Percentiles rank a stretch among this genome's conserved stretches.
Conservation (phyloP, 2,113 vertebrate species). For the Dolichallabes microphthalmus region DNA sequence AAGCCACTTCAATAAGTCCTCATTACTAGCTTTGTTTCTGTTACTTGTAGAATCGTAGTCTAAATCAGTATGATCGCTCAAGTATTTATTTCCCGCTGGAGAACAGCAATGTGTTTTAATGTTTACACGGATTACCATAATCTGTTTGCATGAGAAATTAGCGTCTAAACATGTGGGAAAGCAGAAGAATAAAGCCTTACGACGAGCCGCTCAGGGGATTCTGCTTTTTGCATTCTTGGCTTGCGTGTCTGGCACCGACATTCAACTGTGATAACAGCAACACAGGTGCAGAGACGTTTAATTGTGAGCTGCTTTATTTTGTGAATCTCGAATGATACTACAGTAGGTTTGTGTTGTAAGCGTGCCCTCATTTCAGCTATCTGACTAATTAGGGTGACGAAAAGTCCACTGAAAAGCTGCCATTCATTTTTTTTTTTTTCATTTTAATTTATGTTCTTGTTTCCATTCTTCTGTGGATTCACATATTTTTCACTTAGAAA, state of each 20-base stretch:
- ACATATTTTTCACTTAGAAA: conserved; percentile 10
- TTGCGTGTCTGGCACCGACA: conserved; percentile 58
- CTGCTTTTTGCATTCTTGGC: conserved; percentile 64
- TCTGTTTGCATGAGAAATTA: conserved; percentile 80
- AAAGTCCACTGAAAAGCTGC: conserved; percentile 49
- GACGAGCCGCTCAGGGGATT: conserved; percentile 67
- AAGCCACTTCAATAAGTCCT: conserved; percentile 65
- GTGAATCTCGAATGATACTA: conserved; percentile 48
- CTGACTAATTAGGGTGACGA: conserved; percentile 51
- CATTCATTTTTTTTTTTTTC: not conserved
- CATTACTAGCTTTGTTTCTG: conserved; percentile 69
- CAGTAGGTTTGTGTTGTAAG: conserved; percentile 59
- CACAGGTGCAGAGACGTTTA: conserved; percentile 60
- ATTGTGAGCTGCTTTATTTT: conserved; percentile 59
- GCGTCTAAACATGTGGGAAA: conserved; percentile 73
- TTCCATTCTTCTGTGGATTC: conserved; percentile 51
- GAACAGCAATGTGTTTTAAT: conserved; percentile 74
- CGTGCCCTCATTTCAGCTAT: conserved; percentile 19
- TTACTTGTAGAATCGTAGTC: conserved; percentile 66
- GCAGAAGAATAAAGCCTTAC: conserved; percentile 67
- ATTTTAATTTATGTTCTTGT: conserved; percentile 45
- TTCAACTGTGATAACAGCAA: conserved; percentile 62
- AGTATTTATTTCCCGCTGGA: conserved; percentile 74
- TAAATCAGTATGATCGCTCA: conserved; percentile 72
- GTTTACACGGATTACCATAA: conserved; percentile 80